Evolutionary conservation across 2,797 vertebrate species (phyloP).

Genomic region (Galagoides demidoff): DNA sequence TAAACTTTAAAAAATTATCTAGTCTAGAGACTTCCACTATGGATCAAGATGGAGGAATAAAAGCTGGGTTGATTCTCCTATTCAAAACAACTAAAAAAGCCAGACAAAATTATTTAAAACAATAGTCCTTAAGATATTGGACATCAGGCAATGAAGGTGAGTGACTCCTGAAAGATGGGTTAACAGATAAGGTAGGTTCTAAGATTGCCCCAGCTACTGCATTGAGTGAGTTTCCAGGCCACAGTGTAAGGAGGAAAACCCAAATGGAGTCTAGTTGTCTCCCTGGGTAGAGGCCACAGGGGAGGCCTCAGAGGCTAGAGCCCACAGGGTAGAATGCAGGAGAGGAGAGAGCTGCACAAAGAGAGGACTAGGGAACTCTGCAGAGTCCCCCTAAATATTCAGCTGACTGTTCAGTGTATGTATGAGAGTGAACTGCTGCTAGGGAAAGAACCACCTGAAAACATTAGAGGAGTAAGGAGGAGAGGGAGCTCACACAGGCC

Average conservation of each 20-base stretch:
- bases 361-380: not conserved
- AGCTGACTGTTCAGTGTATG: not conserved
- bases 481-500: not conserved
- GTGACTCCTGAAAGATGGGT: not conserved
- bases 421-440: not conserved
- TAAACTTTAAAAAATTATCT: slow-evolving; percentile 8
- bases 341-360: not conserved
- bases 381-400: not conserved
- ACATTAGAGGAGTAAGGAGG: not conserved
- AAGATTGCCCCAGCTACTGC: not conserved
- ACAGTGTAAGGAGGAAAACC: not conserved
- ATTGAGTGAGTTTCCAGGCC: not conserved
- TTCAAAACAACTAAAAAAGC: not conserved
- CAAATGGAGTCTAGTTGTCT: not conserved
- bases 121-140: not conserved
- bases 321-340: not conserved
- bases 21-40: not conserved
- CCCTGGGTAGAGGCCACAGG: not conserved
- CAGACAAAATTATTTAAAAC: not conserved
- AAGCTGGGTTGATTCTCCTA: not conserved
- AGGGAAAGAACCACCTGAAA: not conserved
- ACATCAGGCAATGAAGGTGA: not conserved
- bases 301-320: not conserved
- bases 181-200: not conserved
- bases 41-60: not conserved